These are phyloP conservation scores for Phenganax marumi DNA, from an alignment of 92 coral and sea anemone genomes.

Conservation along the genomic window DNA sequence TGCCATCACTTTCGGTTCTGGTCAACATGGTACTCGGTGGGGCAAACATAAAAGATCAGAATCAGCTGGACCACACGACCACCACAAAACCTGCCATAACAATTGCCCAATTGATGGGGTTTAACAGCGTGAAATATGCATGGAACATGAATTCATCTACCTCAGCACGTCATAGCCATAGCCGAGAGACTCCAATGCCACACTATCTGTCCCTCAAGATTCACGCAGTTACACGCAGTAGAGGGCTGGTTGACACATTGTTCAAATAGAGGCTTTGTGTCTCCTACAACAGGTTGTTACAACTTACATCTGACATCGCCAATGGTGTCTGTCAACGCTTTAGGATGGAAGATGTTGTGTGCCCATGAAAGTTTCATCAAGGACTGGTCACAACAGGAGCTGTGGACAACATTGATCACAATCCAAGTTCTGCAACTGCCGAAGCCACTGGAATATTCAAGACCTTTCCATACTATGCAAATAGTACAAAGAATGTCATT, in stretches of 20 bases:
- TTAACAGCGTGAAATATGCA: constrained; percentile 46
- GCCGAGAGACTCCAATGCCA: constrained; percentile 52
- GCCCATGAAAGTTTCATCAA: constrained; percentile 53
- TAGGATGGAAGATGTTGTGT: constrained; percentile 55
- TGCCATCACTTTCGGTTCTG: constrained; percentile 39
- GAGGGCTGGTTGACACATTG: constrained; percentile 53
- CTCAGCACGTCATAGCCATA: constrained; percentile 36
- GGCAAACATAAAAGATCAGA: constrained; percentile 50
- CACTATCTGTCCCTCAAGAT: constrained; percentile 54
- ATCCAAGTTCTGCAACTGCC: constrained; percentile 61
- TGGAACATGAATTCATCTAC: constrained; percentile 26
- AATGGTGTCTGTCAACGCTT: constrained; percentile 50
- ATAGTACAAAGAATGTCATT: no score
- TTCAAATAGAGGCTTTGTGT: constrained; percentile 51
- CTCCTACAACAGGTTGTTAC: constrained; percentile 61
- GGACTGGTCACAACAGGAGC: constrained; percentile 60
- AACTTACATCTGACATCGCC: constrained; percentile 47
- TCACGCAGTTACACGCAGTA: constrained; percentile 60
- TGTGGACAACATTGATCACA: constrained; percentile 66
- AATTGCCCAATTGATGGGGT: constrained; percentile 44
- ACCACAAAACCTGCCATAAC: not conserved
- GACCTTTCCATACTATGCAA: no score
- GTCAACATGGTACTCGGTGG: constrained; percentile 48
- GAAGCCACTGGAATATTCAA: no score
- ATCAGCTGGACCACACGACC: constrained; percentile 21